Base-by-base conservation (phyloP, 2,888 invertebrate genomes). In the Chironomus riparius region DNA sequence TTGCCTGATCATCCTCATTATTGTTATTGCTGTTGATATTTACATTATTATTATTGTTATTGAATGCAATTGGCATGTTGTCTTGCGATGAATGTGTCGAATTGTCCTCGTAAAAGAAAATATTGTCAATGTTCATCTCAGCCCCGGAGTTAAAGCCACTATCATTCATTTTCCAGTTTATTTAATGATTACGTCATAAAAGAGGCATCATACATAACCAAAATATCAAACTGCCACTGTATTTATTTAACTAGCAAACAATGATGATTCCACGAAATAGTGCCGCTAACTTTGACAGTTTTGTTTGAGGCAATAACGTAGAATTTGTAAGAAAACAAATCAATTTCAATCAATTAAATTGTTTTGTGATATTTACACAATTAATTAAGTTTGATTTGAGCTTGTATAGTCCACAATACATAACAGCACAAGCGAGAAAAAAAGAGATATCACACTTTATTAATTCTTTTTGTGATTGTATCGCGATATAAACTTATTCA, bases 31-130 rank as follows among this genome's bases (percentile, higher is more conserved):
- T 56, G 15, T 56, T 56, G 15, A 2, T 15, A 56, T 56, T 56
- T 56, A 18, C 56, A 56, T 38, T 38, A 28, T 28, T 28, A 5
- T n/a, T n/a, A 12, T 50, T 50, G 2, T n/a, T 24, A 50, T 48
- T 70, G 50, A 22, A 70, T n/a, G 7, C 24, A 2, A 6, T 70
- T 18, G 56, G 56, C 56, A 56, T 56, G 6, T 18, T 56, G 15
- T 56, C 56, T 7, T 15, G 18, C 48, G 48, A 22, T 50, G 70
- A 70, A 18, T 15, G 47, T 47, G 21, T 18, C 18, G 24, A 28
- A 68, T 62, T 47, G 5, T 74, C 74, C 18, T 74, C 74, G n/a
- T 74, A 74, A 38, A 74, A 74, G 74, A 74, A 74, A 48, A 74
- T 74, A 47, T 22, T 68, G 48, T 74, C 74, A 15, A 38, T 21